phyloP scores from a whole-genome alignment of 1,140 invertebrate species.

The Coelopa frigida region DNA sequence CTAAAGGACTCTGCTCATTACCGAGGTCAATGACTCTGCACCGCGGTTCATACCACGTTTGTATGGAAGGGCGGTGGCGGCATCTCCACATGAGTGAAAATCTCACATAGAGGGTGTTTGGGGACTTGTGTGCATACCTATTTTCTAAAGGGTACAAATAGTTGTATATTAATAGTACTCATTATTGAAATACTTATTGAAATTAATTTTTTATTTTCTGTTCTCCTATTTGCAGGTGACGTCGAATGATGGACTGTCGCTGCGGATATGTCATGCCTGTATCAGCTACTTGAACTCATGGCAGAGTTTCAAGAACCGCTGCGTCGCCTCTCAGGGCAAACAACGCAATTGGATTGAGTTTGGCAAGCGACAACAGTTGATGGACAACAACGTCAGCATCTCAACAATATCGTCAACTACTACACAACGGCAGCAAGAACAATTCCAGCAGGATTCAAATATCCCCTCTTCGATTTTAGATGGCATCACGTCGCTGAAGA shows the following conservation, averaged over 20 bases:
- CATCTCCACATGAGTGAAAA: too few species aligned
- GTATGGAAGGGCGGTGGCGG: too few species aligned
- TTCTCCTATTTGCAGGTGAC: slow-evolving; percentile 27
- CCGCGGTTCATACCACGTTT: too few species aligned
- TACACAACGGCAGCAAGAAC: slow-evolving; percentile 15
- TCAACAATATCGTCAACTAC: slow-evolving; percentile 23
- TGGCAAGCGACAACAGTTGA: slow-evolving; percentile 23
- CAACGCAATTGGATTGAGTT: slow-evolving; percentile 39
- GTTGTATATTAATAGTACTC: too few species aligned
- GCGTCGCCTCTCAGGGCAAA: slow-evolving; percentile 35
- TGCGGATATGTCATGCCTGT: slow-evolving; percentile 42
- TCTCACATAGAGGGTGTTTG: too few species aligned
- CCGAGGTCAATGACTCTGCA: too few species aligned
- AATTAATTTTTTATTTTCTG: background rate
- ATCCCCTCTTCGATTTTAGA: slow-evolving; percentile 31
- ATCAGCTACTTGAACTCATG: slow-evolving; percentile 44
- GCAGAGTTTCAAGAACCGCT: slow-evolving; percentile 45
- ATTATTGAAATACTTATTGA: too few species aligned
- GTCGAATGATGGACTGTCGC: slow-evolving; percentile 33
- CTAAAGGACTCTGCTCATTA: too few species aligned
- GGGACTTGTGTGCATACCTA: too few species aligned
- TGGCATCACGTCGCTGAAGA: slow-evolving; percentile 40
- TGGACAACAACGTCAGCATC: slow-evolving; percentile 35
- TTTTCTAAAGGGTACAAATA: too few species aligned
- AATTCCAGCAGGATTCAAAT: slow-evolving; percentile 9